A percentile compares a stretch with the other conserved stretches of the same genome.
These are phyloP conservation scores for Pseudorhombus dupliciocellatus DNA, from an alignment of 2,113 vertebrate genomes.

Conservation along the genomic window DNA sequence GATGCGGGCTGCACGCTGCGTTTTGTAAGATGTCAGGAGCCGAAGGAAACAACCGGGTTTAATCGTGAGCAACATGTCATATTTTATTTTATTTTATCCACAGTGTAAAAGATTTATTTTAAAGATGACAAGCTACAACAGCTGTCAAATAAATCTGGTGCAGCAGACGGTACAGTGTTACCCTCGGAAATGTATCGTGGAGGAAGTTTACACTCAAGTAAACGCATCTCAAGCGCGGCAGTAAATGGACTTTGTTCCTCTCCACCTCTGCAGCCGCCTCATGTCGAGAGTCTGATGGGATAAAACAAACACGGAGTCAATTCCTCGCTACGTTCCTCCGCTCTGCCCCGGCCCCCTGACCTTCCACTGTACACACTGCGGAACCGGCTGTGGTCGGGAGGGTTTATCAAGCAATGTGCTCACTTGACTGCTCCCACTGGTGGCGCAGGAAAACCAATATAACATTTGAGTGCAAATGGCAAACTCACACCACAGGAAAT, in stretches of 20 bases:
- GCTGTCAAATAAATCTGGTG: not conserved
- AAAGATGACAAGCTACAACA: not conserved
- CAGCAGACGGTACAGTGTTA: not conserved
- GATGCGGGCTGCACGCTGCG: too few species aligned
- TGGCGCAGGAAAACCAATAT: slow-evolving; percentile 58
- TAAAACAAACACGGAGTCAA: slow-evolving; percentile 17
- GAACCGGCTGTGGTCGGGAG: slow-evolving; percentile 14
- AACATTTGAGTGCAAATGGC: slow-evolving; percentile 68
- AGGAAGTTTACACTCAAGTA: too few species aligned
- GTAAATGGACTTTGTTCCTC: not conserved
- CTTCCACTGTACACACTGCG: slow-evolving; percentile 12
- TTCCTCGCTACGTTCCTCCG: slow-evolving; percentile 7
- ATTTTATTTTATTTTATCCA: not conserved
- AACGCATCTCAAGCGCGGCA: not conserved
- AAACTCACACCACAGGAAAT: slow-evolving; percentile 57
- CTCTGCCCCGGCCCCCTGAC: slow-evolving; percentile 15
- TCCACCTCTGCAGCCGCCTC: not conserved
- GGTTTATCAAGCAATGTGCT: slow-evolving; percentile 48
- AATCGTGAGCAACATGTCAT: not conserved
- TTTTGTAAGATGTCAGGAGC: not conserved
- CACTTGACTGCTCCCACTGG: slow-evolving; percentile 51
- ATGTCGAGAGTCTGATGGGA: slow-evolving; percentile 19
- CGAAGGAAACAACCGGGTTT: not conserved
- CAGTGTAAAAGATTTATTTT: not conserved
- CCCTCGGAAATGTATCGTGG: too few species aligned